Evolutionary conservation across 2,797 vertebrate genomes (phyloP).

Genomic region (Hemibagrus guttatus): DNA sequence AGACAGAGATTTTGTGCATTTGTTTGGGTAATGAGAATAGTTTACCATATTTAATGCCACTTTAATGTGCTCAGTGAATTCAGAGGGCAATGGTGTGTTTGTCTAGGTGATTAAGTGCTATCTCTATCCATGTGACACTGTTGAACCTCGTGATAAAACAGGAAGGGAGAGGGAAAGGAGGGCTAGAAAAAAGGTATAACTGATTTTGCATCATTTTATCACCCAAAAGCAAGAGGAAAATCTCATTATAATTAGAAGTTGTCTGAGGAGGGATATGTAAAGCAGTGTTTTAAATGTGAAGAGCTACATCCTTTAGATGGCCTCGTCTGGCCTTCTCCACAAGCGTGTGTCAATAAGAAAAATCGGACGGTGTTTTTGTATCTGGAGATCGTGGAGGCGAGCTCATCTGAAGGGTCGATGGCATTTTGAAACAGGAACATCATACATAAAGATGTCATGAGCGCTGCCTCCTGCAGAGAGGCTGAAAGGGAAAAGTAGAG

Average conservation of each 20-base stretch:
- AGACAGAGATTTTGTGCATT: conserved; percentile 72
- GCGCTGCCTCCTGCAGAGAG: conserved; percentile 79
- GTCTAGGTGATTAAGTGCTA: conserved; percentile 76
- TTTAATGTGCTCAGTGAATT: conserved; percentile 69
- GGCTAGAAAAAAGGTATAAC: conserved; percentile 30
- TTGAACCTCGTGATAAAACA: conserved; percentile 68
- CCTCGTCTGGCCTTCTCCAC: conserved; percentile 61
- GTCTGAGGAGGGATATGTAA: conserved; percentile 50
- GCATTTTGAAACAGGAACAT: conserved; percentile 84
- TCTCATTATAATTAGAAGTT: conserved; percentile 62
- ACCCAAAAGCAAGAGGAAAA: conserved; percentile 33
- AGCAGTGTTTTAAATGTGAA: conserved; percentile 55
- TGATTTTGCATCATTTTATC: conserved; percentile 53
- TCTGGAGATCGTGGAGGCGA: conserved; percentile 78
- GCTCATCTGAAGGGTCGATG: conserved; percentile 85
- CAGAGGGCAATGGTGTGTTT: conserved; percentile 78
- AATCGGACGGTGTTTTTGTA: conserved; percentile 80
- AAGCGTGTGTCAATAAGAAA: conserved; percentile 79
- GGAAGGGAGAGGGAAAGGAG: conserved; percentile 45
- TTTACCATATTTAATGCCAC: conserved; percentile 74
- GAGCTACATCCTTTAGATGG: conserved; percentile 51
- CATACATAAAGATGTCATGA: conserved; percentile 85
- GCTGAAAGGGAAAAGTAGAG: conserved; percentile 77
- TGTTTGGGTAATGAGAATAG: conserved; percentile 75
- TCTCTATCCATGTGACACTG: conserved; percentile 68